Percentiles rank a stretch among this genome's conserved stretches.
phyloP scores from a whole-genome alignment of 1,140 invertebrate species.

The Bombus sibiricus region DNA sequence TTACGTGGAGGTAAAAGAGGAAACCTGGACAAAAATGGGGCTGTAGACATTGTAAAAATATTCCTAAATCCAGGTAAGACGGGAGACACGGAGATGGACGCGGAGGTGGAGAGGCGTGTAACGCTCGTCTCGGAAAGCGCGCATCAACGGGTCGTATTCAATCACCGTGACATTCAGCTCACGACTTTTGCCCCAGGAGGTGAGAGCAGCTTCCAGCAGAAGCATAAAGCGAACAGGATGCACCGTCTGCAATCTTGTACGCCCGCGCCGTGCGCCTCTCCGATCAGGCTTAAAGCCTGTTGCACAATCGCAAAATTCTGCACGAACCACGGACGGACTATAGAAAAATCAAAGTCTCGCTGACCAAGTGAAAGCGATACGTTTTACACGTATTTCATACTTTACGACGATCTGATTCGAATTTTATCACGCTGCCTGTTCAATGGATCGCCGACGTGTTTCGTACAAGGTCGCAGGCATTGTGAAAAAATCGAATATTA shows the following conservation, averaged over 20 bases:
- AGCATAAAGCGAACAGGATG: slow-evolving; percentile 68
- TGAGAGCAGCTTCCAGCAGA: slow-evolving; percentile 76
- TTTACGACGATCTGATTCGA: neutral
- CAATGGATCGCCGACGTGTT: too few species aligned
- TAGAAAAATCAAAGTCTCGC: slow-evolving; percentile 28
- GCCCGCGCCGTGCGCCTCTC: slow-evolving; percentile 31
- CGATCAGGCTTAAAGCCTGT: slow-evolving; percentile 39
- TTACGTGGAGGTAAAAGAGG: neutral
- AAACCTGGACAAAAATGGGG: neutral
- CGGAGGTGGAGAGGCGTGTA: neutral
- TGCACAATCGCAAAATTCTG: slow-evolving; percentile 62
- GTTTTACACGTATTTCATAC: neutral
- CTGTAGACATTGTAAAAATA: slow-evolving; percentile 2
- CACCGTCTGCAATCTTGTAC: slow-evolving; percentile 61
- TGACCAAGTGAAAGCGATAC: slow-evolving; percentile 16
- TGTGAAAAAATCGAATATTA: neutral
- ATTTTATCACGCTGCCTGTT: neutral
- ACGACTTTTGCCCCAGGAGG: slow-evolving; percentile 80
- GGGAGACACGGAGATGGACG: neutral
- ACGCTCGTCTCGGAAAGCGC: slow-evolving; percentile 56
- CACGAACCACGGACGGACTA: neutral
- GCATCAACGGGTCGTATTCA: slow-evolving; percentile 75
- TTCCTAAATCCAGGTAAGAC: slow-evolving; percentile 41
- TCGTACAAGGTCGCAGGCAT: neutral
- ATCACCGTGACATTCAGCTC: slow-evolving; percentile 78